Conservation (phyloP, 53 echinoderm and acorn worm genomes). For the Paelopatides confundens region DNA sequence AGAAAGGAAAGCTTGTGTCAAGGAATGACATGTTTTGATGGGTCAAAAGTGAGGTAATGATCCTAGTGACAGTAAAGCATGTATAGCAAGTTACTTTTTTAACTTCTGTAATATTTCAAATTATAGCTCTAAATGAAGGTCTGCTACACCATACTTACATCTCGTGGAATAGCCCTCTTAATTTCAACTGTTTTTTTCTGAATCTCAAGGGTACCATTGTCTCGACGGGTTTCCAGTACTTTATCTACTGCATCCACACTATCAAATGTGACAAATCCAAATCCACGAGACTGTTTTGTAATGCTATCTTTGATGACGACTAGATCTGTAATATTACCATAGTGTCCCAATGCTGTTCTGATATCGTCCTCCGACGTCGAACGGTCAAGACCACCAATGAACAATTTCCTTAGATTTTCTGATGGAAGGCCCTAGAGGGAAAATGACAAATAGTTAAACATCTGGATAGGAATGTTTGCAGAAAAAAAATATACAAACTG, state of each 20-base stretch:
- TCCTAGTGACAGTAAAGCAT: too few relatives aligned
- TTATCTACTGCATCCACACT: background rate
- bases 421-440: too few relatives aligned
- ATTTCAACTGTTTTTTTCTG: constrained; percentile 44
- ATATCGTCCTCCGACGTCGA: constrained; percentile 78
- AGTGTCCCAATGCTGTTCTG: constrained; percentile 65
- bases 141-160: constrained; percentile 55
- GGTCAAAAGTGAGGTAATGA: too few relatives aligned
- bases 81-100: too few relatives aligned
- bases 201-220: background rate
- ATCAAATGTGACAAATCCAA: constrained; percentile 83
- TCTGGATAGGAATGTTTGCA: too few relatives aligned
- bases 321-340: constrained; percentile 82
- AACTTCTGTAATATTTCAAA: too few relatives aligned
- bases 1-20: too few relatives aligned
- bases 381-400: constrained; percentile 84
- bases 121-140: too few relatives aligned
- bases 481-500: too few relatives aligned
- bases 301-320: constrained; percentile 60
- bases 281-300: constrained; percentile 69
- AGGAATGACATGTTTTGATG: too few relatives aligned
- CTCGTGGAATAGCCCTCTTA: constrained; percentile 78
- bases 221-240: constrained; percentile 51
- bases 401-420: constrained; percentile 89
- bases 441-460: too few relatives aligned